A percentile compares a stretch with the other conserved stretches of the same genome.
Evolutionary conservation across 1,140 invertebrate genomes (phyloP).

Genomic region (Acromyrmex echinatior): DNA sequence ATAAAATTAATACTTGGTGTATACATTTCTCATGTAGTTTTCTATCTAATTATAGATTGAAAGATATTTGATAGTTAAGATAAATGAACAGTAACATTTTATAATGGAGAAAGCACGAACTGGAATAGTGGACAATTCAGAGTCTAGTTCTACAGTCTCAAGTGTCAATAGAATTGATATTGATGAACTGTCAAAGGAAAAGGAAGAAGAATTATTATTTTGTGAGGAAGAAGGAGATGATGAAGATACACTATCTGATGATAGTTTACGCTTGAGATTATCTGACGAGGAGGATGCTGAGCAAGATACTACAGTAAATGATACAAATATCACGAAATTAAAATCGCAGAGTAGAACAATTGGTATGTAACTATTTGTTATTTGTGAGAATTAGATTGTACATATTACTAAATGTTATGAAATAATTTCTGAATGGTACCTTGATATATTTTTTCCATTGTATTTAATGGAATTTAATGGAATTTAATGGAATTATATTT

Average conservation of each 20-base stretch:
- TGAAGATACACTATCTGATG: slow-evolving; percentile 82
- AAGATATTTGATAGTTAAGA: slow-evolving; percentile 63
- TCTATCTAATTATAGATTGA: slow-evolving; percentile 74
- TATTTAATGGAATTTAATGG: too few species aligned
- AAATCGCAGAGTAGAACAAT: slow-evolving; percentile 5
- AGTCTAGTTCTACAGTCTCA: slow-evolving; percentile 72
- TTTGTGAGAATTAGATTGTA: not conserved
- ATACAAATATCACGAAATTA: slow-evolving; percentile 19
- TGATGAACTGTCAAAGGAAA: slow-evolving; percentile 78
- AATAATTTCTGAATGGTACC: not conserved
- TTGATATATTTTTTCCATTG: not conserved
- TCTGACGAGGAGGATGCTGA: slow-evolving; percentile 82
- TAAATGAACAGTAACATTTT: slow-evolving; percentile 73
- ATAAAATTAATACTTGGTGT: not conserved
- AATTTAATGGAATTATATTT: not conserved
- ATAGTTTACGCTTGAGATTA: slow-evolving; percentile 82
- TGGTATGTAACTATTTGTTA: slow-evolving; percentile 60
- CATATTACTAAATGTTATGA: not conserved
- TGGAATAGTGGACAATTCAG: slow-evolving; percentile 74
- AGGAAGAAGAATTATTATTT: slow-evolving; percentile 79
- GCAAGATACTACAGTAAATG: slow-evolving; percentile 36
- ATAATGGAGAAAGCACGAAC: slow-evolving; percentile 81
- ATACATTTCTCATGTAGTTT: not conserved
- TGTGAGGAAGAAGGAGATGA: slow-evolving; percentile 80
- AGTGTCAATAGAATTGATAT: slow-evolving; percentile 66